Base-by-base conservation (phyloP, 1,140 invertebrate genomes). In the Drosophila sp. region DNA sequence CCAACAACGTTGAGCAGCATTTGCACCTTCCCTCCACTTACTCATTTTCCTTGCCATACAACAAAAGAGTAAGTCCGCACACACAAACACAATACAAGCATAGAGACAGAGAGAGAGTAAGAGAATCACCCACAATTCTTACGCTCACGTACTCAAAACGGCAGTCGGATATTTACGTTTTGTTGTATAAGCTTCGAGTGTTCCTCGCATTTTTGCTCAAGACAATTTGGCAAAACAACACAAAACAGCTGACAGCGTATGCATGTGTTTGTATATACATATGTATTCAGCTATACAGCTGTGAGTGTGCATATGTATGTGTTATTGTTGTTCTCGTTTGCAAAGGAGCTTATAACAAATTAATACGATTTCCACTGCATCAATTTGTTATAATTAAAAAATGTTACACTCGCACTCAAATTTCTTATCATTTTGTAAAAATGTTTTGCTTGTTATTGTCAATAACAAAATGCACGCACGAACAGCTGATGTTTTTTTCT, bases 201-300 rank as follows among this genome's bases (percentile, higher is more conserved):
- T 8, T 13, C 36, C 36, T 38, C n/a, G 11, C 36, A 38, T 61
- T 63, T 63, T 43, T 38, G 45, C 58, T 67, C 51, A 63, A 77
- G 64, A 62, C 59, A 53, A 58, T 75, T 72, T 75, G 67, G 54
- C 72, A 76, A 61, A 72, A 83, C 80, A 82, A 82, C 80, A 82
- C 76, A 82, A 82, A 82, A 82, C 80, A 82, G 80, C 80, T 82
- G 80, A 82, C 76, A 64, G 38, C 34, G 13, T 43, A 48, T 51
- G 36, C 53, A 41, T 71, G 34, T 48, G 46, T 65, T 21, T 34
- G 40, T 53, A 53, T 32, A n/a, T n/a, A n/a, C n/a, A n/a, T n/a
- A n/a, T n/a, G 21, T 43, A 46, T 43, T 32, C 40, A 29, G 27
- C 36, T 59, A 21, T 50, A 4, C 14, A 8, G 11, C 7, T 16